These are phyloP conservation scores for Zaprionus lachaisei DNA, from an alignment of 1,140 invertebrate genomes.

Conservation along the genomic window DNA sequence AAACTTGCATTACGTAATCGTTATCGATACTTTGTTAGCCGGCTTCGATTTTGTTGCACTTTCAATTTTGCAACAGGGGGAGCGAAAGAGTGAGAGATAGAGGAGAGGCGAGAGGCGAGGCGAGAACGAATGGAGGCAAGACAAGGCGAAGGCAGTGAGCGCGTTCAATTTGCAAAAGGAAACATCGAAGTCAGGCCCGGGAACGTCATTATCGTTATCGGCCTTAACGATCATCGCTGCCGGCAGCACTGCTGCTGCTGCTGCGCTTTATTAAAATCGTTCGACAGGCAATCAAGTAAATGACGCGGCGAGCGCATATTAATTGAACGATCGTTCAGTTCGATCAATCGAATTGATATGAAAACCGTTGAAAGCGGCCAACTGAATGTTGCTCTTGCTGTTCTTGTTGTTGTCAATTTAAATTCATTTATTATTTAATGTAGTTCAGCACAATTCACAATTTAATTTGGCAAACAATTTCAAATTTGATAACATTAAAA, in stretches of 20 bases:
- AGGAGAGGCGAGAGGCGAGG: background rate
- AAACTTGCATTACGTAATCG: slow-evolving; percentile 39
- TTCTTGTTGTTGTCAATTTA: background rate
- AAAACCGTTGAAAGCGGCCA: slow-evolving; percentile 34
- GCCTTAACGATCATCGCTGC: slow-evolving; percentile 6
- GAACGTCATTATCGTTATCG: slow-evolving; percentile 35
- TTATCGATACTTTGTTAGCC: slow-evolving; percentile 30
- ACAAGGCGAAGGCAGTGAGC: background rate
- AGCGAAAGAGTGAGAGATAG: background rate
- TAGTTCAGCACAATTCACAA: background rate
- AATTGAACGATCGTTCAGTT: slow-evolving; percentile 44
- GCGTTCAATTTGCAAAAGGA: slow-evolving; percentile 13
- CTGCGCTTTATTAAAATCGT: slow-evolving; percentile 30
- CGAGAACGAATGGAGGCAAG: background rate
- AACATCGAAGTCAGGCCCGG: background rate
- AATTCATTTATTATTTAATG: background rate
- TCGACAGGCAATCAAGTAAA: slow-evolving; percentile 45
- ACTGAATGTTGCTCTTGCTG: background rate
- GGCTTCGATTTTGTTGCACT: slow-evolving; percentile 28
- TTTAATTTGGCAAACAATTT: background rate
- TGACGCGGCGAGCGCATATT: slow-evolving; percentile 35
- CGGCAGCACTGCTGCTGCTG: background rate
- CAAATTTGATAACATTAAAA: slow-evolving; percentile 12
- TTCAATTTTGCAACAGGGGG: slow-evolving; percentile 15
- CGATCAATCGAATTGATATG: slow-evolving; percentile 47